Evolutionary conservation across 2,888 invertebrate species (phyloP).

Genomic region (Meiosimyza platycephala): DNA sequence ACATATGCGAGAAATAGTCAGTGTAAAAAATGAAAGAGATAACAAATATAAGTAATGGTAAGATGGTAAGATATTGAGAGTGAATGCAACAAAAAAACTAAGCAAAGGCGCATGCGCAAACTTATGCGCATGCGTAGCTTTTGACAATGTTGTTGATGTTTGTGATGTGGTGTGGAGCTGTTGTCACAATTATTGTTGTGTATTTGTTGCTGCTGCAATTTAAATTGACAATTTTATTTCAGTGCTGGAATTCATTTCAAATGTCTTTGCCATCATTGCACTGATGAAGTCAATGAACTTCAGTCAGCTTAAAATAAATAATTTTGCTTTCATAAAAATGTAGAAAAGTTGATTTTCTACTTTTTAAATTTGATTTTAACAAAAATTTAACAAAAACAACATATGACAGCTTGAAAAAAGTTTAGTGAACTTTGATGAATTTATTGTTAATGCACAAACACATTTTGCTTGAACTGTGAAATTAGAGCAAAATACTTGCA

Average conservation of each 20-base stretch:
- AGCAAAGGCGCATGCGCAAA: slow-evolving; percentile 34
- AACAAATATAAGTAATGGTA: too few species aligned
- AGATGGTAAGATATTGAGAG: not conserved
- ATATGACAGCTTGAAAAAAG: too few species aligned
- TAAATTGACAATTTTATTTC: slow-evolving; percentile 60
- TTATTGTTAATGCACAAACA: too few species aligned
- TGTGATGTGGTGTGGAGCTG: slow-evolving; percentile 19
- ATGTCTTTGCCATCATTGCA: not conserved
- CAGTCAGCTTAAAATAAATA: too few species aligned
- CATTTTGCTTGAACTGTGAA: too few species aligned
- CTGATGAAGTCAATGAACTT: slow-evolving; percentile 9
- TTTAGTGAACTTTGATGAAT: too few species aligned
- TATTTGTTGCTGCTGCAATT: slow-evolving; percentile 51
- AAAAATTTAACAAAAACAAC: too few species aligned
- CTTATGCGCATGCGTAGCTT: slow-evolving; percentile 6
- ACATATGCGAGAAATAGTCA: slow-evolving; percentile 48
- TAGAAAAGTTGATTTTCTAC: too few species aligned
- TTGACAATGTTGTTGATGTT: slow-evolving; percentile 3
- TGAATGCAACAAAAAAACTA: not conserved
- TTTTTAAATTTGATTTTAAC: not conserved
- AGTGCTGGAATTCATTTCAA: slow-evolving; percentile 10
- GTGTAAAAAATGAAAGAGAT: not conserved
- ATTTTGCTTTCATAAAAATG: too few species aligned
- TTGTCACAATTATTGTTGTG: slow-evolving; percentile 43
- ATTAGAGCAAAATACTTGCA: too few species aligned